A percentile compares a stretch with the other conserved stretches of the same genome.
phyloP scores from a whole-genome alignment of 2,113 vertebrate genomes.

The Oreamnos americanus region DNA sequence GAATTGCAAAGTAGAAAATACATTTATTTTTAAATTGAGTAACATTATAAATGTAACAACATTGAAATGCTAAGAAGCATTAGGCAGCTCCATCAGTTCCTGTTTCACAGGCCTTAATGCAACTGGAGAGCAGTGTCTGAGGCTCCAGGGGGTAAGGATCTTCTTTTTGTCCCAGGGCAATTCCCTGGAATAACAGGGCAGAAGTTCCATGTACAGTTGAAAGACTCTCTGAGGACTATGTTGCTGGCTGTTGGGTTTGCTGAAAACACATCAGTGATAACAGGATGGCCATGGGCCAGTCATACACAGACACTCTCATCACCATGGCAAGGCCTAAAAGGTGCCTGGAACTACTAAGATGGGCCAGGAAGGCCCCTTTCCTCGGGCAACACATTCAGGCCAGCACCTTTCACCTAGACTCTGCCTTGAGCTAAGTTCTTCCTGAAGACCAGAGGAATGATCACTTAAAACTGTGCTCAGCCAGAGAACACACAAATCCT shows the following conservation, averaged over 20 bases:
- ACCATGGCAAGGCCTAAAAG: neutral
- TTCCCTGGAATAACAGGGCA: neutral
- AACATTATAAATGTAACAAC: slow-evolving; percentile 64
- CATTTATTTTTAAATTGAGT: slow-evolving; percentile 72
- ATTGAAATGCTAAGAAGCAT: slow-evolving; percentile 45
- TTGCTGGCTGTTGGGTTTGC: neutral
- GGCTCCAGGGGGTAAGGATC: neutral
- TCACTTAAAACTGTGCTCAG: neutral
- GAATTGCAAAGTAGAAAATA: slow-evolving; percentile 65
- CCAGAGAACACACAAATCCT: neutral
- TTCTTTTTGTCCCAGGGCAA: neutral
- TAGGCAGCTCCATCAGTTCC: neutral
- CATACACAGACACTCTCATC: neutral
- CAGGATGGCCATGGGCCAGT: neutral
- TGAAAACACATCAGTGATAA: too few relatives aligned
- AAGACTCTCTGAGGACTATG: neutral
- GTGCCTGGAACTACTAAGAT: neutral
- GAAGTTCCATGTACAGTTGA: neutral
- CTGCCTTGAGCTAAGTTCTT: neutral
- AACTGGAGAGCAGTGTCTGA: slow-evolving; percentile 8
- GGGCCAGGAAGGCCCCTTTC: too few relatives aligned
- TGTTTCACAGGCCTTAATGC: neutral
- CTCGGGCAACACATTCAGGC: neutral
- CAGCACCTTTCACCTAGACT: neutral
- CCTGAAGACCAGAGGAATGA: neutral